phyloP scores from a whole-genome alignment of 2,113 vertebrate genomes.

The Forbesichthys agassizii region DNA sequence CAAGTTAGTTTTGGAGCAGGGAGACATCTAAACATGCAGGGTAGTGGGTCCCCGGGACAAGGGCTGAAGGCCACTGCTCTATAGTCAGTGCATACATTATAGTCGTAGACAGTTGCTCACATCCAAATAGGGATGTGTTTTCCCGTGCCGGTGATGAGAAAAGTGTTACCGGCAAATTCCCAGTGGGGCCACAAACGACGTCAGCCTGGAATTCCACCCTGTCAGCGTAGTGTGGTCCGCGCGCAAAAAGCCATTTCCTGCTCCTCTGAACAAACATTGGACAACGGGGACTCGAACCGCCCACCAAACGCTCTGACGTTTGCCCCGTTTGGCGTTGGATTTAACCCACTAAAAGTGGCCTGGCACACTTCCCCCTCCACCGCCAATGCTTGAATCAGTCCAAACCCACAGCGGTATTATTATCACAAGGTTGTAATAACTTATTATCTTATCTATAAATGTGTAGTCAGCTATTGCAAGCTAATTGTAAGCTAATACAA shows the following conservation, averaged over 20 bases:
- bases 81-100: too few relatives aligned
- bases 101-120: constrained; percentile 2
- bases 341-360: neutral
- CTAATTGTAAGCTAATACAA: too few relatives aligned
- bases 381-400: constrained; percentile 18
- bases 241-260: constrained; percentile 34
- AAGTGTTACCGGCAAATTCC: constrained; percentile 25
- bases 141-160: constrained; percentile 44
- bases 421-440: neutral
- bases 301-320: neutral
- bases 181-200: constrained; percentile 54
- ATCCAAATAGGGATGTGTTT: constrained; percentile 23
- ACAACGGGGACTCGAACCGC: neutral
- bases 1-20: too few relatives aligned
- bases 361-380: constrained; percentile 8
- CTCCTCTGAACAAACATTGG: constrained; percentile 16
- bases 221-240: constrained; percentile 29
- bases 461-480: too few relatives aligned
- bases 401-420: neutral
- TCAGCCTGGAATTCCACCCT: constrained; percentile 39
- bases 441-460: neutral
- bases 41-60: too few relatives aligned
- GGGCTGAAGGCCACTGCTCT: too few relatives aligned
- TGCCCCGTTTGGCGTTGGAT: too few relatives aligned
- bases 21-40: too few relatives aligned